These are phyloP conservation scores for Eretmocerus hayati DNA, from an alignment of 2,888 invertebrate species.

Conservation along the genomic window DNA sequence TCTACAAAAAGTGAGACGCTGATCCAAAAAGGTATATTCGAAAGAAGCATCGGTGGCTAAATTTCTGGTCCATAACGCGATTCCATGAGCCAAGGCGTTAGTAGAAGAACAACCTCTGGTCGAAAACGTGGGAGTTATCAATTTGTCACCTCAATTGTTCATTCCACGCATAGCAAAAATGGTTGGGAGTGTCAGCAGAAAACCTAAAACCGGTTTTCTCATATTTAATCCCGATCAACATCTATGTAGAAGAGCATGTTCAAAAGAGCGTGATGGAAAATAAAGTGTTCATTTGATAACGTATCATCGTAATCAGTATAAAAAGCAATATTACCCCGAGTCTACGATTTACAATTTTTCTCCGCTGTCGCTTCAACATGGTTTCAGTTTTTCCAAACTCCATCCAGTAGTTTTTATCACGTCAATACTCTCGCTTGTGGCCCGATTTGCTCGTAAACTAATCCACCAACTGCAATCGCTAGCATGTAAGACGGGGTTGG, in stretches of 20 bases:
- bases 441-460: conserved; percentile 70
- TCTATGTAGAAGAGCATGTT: not conserved
- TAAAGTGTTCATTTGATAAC: not conserved
- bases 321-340: conserved; percentile 67
- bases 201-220: conserved; percentile 33
- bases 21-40: conserved; percentile 96
- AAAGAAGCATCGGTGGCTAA: conserved; percentile 87
- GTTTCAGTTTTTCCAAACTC: conserved; percentile 85
- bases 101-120: conserved; percentile 88
- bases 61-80: conserved; percentile 94
- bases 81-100: conserved; percentile 90
- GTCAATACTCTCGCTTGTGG: conserved; percentile 84
- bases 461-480: conserved; percentile 79
- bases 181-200: conserved; percentile 79
- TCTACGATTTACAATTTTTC: conserved; percentile 77
- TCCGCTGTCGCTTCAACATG: conserved; percentile 77
- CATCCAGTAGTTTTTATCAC: conserved; percentile 75
- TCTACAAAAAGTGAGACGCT: conserved; percentile 89
- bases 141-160: conserved; percentile 96
- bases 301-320: too few relatives aligned
- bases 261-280: too few relatives aligned
- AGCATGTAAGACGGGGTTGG: conserved; percentile 86
- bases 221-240: too few relatives aligned
- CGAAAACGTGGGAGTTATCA: conserved; percentile 88
- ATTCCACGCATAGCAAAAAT: conserved; percentile 94